Conservation (phyloP, 2,888 invertebrate species). For the Drosophila paramelanica region DNA sequence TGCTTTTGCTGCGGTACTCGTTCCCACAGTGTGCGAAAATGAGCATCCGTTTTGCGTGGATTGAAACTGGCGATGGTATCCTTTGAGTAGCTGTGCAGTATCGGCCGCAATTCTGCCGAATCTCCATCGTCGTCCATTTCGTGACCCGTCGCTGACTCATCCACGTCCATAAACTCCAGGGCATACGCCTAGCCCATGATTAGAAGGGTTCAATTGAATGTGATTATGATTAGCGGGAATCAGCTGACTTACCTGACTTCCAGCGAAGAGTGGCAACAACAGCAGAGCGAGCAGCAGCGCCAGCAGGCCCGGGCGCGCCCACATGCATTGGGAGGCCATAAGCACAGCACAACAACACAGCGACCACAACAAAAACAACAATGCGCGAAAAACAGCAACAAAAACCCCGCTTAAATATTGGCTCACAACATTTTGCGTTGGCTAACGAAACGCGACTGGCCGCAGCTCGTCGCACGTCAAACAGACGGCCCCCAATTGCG, state of each 20-base stretch:
- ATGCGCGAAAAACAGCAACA: conserved; percentile 11
- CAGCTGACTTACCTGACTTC: conserved; percentile 37
- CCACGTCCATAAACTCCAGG: conserved; percentile 65
- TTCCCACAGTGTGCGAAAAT: conserved; percentile 64
- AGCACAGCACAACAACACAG: conserved; percentile 18
- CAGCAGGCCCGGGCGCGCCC: conserved; percentile 13
- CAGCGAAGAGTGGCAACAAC: conserved; percentile 9
- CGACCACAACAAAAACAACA: conserved; percentile 14
- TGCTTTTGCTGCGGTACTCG: conserved; percentile 57
- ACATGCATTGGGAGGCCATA: conserved; percentile 23
- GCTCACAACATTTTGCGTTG: conserved; percentile 71
- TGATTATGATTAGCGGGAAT: too few species aligned
- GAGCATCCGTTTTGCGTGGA: conserved; percentile 57
- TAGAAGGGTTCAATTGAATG: not conserved
- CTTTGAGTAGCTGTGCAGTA: conserved; percentile 50
- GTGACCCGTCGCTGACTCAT: conserved; percentile 43
- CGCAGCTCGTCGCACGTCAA: conserved; percentile 30
- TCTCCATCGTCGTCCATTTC: conserved; percentile 45
- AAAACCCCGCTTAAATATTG: not conserved
- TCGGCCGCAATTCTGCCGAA: conserved; percentile 49
- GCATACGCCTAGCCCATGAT: conserved; percentile 26
- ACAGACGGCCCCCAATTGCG: conserved; percentile 32
- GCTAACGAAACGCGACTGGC: conserved; percentile 58
- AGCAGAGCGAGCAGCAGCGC: conserved; percentile 17
- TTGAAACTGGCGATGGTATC: conserved; percentile 68